Conservation (phyloP, 2,113 vertebrate species). For the Rhizomys pruinosus region DNA sequence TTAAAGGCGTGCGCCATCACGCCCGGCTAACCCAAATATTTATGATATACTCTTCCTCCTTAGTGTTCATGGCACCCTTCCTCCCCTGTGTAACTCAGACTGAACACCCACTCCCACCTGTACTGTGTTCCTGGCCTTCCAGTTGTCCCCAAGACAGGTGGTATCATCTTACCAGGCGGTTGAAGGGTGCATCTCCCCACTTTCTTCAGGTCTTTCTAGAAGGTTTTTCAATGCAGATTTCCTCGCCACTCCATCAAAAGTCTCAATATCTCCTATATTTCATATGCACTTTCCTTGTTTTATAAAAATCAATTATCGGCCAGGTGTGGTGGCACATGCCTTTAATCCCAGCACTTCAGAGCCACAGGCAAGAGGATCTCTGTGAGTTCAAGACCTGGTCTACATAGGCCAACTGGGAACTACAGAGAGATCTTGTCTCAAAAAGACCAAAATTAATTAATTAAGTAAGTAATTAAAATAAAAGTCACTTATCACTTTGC, state of each 20-base stretch:
- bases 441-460: no score
- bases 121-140: not conserved
- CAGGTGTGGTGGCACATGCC: no score
- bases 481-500: not conserved
- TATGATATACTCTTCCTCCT: not conserved
- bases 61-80: not conserved
- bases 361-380: no score
- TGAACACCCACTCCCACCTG: not conserved
- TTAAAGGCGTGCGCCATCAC: no score
- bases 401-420: no score
- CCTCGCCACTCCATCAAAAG: not conserved
- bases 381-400: no score
- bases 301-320: no score
- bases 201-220: not conserved
- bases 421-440: no score
- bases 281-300: not conserved
- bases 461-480: no score
- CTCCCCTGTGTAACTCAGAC: not conserved
- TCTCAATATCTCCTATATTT: not conserved
- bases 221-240: not conserved
- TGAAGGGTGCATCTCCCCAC: not conserved
- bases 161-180: not conserved
- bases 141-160: not conserved
- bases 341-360: no score
- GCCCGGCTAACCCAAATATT: conserved; percentile 1